These are phyloP conservation scores for Mormyrops attenuatus DNA, from an alignment of 2,797 vertebrate species.

Conservation along the genomic window DNA sequence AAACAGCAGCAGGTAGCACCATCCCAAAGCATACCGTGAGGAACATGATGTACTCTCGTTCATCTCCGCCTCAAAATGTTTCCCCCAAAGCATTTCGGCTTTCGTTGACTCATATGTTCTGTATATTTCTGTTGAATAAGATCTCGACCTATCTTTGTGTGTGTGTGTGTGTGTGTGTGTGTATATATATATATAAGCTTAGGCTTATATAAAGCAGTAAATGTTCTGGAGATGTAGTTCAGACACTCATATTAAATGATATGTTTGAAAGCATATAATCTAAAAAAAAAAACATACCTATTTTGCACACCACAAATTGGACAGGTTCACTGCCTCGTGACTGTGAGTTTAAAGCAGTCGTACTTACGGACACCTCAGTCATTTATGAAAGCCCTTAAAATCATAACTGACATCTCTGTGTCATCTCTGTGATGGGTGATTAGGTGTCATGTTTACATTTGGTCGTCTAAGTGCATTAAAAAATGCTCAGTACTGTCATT, in stretches of 20 bases:
- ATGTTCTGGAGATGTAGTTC: neutral
- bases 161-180: neutral
- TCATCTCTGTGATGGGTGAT: neutral
- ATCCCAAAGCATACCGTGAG: neutral
- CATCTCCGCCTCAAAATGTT: neutral
- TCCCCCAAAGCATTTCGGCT: neutral
- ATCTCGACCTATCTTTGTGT: neutral
- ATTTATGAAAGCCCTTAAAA: neutral
- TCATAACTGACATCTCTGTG: neutral
- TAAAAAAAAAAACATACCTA: neutral
- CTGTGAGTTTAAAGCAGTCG: neutral
- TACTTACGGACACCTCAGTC: neutral
- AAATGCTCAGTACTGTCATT: neutral
- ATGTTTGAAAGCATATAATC: neutral
- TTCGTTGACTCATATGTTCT: neutral
- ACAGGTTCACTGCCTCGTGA: neutral
- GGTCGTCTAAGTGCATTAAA: neutral
- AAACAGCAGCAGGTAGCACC: neutral
- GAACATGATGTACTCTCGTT: neutral
- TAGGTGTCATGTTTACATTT: neutral
- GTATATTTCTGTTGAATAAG: neutral
- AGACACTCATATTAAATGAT: neutral
- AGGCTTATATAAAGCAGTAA: neutral
- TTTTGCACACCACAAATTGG: neutral
- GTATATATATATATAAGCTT: neutral